Conservation (phyloP, 2,888 invertebrate genomes). For the Amphipoea lucens region DNA sequence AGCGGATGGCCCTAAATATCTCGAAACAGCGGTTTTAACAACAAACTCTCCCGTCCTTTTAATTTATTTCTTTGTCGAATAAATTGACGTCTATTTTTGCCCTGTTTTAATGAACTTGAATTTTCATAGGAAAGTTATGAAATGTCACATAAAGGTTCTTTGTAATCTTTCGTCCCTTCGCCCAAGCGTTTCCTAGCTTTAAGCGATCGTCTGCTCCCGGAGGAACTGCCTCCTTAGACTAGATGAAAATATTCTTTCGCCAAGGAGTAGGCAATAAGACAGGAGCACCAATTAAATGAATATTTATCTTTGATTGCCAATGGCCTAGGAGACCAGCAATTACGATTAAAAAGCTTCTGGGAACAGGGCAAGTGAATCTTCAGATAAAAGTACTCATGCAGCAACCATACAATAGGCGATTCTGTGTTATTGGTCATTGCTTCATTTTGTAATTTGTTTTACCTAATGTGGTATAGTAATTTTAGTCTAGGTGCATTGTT, state of each 20-base stretch:
- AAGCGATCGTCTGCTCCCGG: neutral
- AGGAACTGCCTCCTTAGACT: neutral
- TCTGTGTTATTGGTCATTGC: too few species aligned
- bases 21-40: slow-evolving; percentile 27
- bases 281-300: neutral
- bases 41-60: slow-evolving; percentile 33
- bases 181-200: neutral
- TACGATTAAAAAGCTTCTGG: neutral
- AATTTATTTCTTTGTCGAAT: slow-evolving; percentile 44
- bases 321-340: too few species aligned
- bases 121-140: slow-evolving; percentile 42
- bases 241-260: slow-evolving; percentile 15
- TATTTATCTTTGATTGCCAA: neutral
- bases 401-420: neutral
- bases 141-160: slow-evolving; percentile 34
- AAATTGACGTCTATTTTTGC: slow-evolving; percentile 43
- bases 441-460: too few species aligned
- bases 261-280: neutral
- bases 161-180: slow-evolving; percentile 17
- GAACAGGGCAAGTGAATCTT: neutral
- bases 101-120: slow-evolving; percentile 37
- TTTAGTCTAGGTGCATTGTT: too few species aligned
- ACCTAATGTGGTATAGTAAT: too few species aligned
- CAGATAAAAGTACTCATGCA: neutral
- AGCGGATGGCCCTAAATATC: slow-evolving; percentile 34